Base-by-base conservation (phyloP, 2,888 invertebrate genomes). In the Pristionchus entomophagus region DNA sequence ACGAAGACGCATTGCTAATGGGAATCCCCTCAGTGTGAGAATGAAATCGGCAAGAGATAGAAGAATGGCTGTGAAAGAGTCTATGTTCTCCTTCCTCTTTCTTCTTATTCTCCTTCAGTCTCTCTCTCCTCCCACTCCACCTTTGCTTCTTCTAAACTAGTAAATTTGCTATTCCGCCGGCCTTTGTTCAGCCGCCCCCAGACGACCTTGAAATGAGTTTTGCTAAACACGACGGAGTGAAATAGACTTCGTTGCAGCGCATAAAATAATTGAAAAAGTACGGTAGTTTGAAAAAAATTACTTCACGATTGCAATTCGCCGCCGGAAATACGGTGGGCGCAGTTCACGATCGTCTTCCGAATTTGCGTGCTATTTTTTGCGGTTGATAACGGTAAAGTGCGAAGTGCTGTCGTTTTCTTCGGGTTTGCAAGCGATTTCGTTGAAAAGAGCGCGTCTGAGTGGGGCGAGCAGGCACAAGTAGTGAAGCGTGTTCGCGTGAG, bases 301-400 rank as follows among this genome's bases (percentile, higher is more conserved):
- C n/a, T 80, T 51, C 19, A 3, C 32, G 78, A 80, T 80, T 26
- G 19, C 3, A 32, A 22, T 26, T 45, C 29, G 26, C 14, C 29
- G 26, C 14, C 5, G 29, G 12, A 49, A 51, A 19, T 80, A 51
- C 51, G 78, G 78, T 51, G 51, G 51, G 49, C 51, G 78, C 26
- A n/a, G 4, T 59, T 59, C 59, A 22, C 59, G 22, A 22, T 45
- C n/a, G n/a, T 45, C 14, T 45, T 0, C 41, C 73, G 41, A 73
- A 26, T 73, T n/a, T 73, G 73, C 73, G 22, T 80, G 78, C 22
- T 51, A 51, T 80, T 51, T 45, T 78, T 35, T 17, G n/a, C n/a
- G n/a, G 22, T 32, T 80, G 78, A 80, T 80, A 80, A 29, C 78
- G 78, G 32, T 19, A 51, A 51, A 80, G 51, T 51, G 51, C 73